phyloP scores from a whole-genome alignment of 2,113 vertebrate genomes.

The Alosa alosa region DNA sequence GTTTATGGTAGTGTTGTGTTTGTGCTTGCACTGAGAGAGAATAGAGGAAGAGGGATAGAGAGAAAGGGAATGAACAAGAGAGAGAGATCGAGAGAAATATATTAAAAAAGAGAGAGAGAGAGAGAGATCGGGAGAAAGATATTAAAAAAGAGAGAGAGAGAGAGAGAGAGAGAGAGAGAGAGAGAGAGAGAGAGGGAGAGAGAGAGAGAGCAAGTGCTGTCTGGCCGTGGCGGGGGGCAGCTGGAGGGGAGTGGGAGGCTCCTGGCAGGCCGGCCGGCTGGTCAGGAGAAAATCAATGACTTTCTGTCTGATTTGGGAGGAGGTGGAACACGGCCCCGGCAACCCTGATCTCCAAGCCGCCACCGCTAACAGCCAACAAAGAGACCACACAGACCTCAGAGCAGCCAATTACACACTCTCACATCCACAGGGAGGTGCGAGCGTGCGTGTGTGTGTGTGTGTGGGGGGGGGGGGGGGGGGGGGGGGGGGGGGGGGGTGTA shows the following conservation, averaged over 20 bases:
- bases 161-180: too few relatives aligned
- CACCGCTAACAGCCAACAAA: conserved; percentile 44
- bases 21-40: too few relatives aligned
- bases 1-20: too few relatives aligned
- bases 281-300: conserved; percentile 72
- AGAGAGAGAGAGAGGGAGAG: too few relatives aligned
- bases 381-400: conserved; percentile 46
- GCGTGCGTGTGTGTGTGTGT: background rate
- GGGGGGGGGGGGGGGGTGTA: too few relatives aligned
- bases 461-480: background rate
- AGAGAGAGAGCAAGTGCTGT: conserved; percentile 36
- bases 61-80: background rate
- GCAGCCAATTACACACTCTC: background rate
- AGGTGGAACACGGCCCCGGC: conserved; percentile 42
- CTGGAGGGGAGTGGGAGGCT: conserved; percentile 48
- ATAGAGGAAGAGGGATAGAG: too few relatives aligned
- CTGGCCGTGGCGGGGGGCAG: conserved; percentile 52
- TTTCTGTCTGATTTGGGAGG: conserved; percentile 66
- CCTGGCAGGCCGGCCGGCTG: conserved; percentile 26
- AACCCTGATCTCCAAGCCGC: conserved; percentile 6
- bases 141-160: too few relatives aligned
- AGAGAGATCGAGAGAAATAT: too few relatives aligned
- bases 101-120: too few relatives aligned
- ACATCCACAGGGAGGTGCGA: background rate
- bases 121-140: too few relatives aligned